Conservation (phyloP, 2,797 vertebrate species). For the Acanthornis magna region DNA sequence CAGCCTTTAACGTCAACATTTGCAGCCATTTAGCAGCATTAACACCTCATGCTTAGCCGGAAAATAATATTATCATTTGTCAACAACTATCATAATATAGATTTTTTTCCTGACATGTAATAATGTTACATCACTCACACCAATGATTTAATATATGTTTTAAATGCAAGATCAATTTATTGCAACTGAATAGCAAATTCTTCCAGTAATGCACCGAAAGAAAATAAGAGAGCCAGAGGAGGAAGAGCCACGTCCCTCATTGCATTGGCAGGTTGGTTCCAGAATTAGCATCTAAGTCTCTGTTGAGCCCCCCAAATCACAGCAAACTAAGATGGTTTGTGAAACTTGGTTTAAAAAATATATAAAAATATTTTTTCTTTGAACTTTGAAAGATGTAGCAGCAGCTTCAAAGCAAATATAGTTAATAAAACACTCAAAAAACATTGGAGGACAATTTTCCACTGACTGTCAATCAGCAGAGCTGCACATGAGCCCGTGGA, state of each 20-base stretch:
- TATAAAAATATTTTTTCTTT: not conserved
- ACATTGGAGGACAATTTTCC: not conserved
- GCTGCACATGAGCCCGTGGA: not conserved
- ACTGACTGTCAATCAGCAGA: not conserved
- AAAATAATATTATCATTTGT: slow-evolving; percentile 74
- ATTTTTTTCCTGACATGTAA: slow-evolving; percentile 59
- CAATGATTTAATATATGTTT: slow-evolving; percentile 48
- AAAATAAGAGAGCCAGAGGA: not conserved
- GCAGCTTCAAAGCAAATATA: not conserved
- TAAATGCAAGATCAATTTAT: slow-evolving; percentile 50
- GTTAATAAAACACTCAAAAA: not conserved
- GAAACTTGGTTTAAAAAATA: not conserved
- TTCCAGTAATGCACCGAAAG: not conserved
- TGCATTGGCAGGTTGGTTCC: not conserved
- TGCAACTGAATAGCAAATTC: slow-evolving; percentile 16
- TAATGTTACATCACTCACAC: slow-evolving; percentile 71
- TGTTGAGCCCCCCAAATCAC: not conserved
- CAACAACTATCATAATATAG: slow-evolving; percentile 70
- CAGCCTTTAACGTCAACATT: slow-evolving; percentile 67
- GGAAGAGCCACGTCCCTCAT: not conserved
- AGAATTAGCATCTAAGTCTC: not conserved
- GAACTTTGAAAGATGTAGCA: not conserved
- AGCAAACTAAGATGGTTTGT: not conserved
- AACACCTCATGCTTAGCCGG: slow-evolving; percentile 58
- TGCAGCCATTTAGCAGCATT: slow-evolving; percentile 71